Conservation (phyloP, 2,113 vertebrate species). For the Gambusia affinis region DNA sequence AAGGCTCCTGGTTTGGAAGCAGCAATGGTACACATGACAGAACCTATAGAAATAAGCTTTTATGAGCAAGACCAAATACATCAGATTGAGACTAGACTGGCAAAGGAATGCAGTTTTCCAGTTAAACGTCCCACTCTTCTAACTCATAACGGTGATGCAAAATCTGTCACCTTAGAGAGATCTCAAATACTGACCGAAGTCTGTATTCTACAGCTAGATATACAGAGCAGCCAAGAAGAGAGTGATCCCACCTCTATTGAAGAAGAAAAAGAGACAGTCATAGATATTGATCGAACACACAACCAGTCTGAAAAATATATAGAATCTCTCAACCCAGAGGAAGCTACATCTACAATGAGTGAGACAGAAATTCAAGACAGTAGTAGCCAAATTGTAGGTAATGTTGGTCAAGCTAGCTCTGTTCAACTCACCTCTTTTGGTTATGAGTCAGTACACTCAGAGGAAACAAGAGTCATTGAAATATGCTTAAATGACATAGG, state of each 20-base stretch:
- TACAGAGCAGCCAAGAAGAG: not conserved
- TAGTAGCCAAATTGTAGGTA: no score
- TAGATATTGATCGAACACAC: not conserved
- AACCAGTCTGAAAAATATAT: not conserved
- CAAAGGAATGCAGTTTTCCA: not conserved
- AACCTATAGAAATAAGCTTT: constrained; percentile 27
- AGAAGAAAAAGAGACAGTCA: not conserved
- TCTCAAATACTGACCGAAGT: not conserved
- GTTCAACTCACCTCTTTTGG: constrained; percentile 2
- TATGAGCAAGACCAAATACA: constrained; percentile 4
- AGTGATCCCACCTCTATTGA: not conserved
- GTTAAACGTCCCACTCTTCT: constrained; percentile 1
- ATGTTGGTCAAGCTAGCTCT: no score
- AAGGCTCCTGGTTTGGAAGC: not conserved
- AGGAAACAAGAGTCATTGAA: constrained; percentile 23
- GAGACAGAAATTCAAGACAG: not conserved
- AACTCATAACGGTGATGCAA: not conserved
- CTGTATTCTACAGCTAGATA: constrained; percentile 6
- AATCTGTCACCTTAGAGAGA: not conserved
- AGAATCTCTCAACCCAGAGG: not conserved
- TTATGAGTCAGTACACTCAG: constrained; percentile 6
- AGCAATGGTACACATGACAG: not conserved
- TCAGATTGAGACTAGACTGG: not conserved
- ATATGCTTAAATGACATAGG: constrained; percentile 4
- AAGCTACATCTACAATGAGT: not conserved